Evolutionary conservation across 1,140 invertebrate species (phyloP), one percentile per base, ranked within the genome.

Genomic region (Drosophila ficusphila): DNA sequence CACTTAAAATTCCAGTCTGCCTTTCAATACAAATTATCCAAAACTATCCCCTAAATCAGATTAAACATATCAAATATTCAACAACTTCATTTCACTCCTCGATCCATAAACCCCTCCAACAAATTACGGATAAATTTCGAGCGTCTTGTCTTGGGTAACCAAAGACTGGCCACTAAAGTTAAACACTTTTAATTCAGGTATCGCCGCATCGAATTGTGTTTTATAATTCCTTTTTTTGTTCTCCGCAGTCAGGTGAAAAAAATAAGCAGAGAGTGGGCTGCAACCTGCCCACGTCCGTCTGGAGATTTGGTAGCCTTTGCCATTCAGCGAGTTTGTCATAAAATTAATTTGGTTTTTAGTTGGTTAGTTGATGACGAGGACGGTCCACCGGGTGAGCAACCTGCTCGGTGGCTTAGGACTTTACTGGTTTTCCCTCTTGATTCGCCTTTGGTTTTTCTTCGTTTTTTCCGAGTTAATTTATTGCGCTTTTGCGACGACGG

Each of bases 261-360:
- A 34, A 51, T 16, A 39, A 34, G 14, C 11, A 4, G 11, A 48
- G 42, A 68, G 64, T 68, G 64, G 64, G 64, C 46, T 7, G 18
- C 2, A 23, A 23, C 25, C 58, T 33, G 49, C 49, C 60, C 46
- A 58, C 61, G 60, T 51, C 21, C n/a, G 39, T 62, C 62, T 51
- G 14, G 25, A 61, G 41, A 47, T 34, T 49, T 73, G 58, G 81
- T 86, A 79, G 76, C 79, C 54, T 68, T 73, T 47, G 68, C 34
- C 65, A 78, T 86, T 86, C 60, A 76, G 64, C 81, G 47, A 85
- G 81, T 79, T 88, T 86, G 82, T 88, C 82, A 81, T 88, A 79
- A 71, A 88, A 77, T 86, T 86, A 85, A 86, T 86, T 86, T 82
- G 64, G 56, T 52, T 73, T 70, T 75, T 60, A 73, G 56, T 33